phyloP scores from a whole-genome alignment of 2,113 vertebrate species.

The Ginglymostoma cirratum region DNA sequence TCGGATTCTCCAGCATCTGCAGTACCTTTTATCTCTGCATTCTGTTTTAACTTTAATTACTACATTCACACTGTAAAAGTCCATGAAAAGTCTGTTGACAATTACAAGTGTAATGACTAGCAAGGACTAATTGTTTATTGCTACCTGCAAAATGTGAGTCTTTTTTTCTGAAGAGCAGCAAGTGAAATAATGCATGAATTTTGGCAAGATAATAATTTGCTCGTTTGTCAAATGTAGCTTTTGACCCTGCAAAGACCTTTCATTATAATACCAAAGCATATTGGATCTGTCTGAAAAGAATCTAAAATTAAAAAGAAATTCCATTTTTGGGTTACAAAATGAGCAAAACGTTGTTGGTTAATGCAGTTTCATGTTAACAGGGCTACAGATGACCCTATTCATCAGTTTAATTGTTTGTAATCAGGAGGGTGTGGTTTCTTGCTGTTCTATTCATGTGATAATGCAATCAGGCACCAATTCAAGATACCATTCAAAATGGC shows the following conservation, averaged over 20 bases:
- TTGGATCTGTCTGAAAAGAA: background rate
- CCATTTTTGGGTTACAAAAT: background rate
- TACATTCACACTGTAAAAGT: background rate
- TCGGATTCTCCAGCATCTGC: too few species aligned
- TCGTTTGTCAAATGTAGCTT: background rate
- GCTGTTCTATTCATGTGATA: background rate
- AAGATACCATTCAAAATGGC: background rate
- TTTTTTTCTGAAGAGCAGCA: background rate
- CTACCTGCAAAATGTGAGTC: background rate
- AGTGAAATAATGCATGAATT: background rate
- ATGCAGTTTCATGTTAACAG: background rate
- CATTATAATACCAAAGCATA: background rate
- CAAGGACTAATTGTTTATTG: background rate
- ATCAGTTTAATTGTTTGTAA: slow-evolving; percentile 7
- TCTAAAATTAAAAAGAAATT: background rate
- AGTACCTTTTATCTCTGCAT: too few species aligned
- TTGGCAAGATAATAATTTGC: background rate
- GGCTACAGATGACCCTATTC: background rate
- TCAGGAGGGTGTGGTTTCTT: background rate
- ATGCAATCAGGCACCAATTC: background rate
- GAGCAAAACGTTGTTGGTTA: background rate
- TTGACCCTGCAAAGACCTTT: background rate
- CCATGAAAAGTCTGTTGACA: background rate
- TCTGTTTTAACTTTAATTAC: background rate
- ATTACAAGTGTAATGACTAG: background rate